Percentiles rank a stretch among this genome's conserved stretches.
Evolutionary conservation across 2,113 vertebrate species (phyloP).

Genomic region (Phylloscopus trochiloides): DNA sequence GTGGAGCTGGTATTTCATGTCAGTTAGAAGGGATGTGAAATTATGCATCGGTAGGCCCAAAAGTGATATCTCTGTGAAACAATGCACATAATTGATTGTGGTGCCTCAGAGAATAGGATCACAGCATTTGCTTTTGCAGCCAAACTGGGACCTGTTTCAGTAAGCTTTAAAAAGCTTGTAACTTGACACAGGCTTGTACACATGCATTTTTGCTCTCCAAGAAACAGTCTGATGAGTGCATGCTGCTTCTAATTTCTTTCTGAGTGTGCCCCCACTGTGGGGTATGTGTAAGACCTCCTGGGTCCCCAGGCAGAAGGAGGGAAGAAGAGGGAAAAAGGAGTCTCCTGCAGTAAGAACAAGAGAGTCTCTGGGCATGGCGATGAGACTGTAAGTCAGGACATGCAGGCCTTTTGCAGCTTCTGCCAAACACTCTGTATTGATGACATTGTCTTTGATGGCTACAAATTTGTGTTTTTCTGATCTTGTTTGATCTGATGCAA

Average conservation of each 20-base stretch:
- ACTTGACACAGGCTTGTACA: background rate
- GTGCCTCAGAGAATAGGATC: background rate
- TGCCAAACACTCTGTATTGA: background rate
- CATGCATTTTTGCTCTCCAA: background rate
- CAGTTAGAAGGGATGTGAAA: background rate
- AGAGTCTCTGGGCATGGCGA: background rate
- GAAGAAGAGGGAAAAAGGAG: background rate
- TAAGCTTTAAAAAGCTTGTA: background rate
- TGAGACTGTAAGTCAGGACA: background rate
- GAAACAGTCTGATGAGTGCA: background rate
- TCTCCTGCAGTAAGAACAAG: background rate
- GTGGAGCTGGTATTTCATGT: background rate
- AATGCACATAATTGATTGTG: rapidly evolving
- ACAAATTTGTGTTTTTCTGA: background rate
- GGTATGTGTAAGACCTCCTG: background rate
- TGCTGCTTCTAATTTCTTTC: background rate
- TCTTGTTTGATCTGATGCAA: background rate
- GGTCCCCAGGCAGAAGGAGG: background rate
- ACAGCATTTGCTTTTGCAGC: background rate
- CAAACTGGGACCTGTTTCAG: background rate
- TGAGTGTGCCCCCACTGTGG: background rate
- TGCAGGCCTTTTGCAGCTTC: background rate
- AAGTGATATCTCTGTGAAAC: background rate
- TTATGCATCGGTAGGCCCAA: background rate
- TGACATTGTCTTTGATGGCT: background rate